Evolutionary conservation across 2,888 invertebrate genomes (phyloP).

Genomic region (Synanthedon tipuliformis): DNA sequence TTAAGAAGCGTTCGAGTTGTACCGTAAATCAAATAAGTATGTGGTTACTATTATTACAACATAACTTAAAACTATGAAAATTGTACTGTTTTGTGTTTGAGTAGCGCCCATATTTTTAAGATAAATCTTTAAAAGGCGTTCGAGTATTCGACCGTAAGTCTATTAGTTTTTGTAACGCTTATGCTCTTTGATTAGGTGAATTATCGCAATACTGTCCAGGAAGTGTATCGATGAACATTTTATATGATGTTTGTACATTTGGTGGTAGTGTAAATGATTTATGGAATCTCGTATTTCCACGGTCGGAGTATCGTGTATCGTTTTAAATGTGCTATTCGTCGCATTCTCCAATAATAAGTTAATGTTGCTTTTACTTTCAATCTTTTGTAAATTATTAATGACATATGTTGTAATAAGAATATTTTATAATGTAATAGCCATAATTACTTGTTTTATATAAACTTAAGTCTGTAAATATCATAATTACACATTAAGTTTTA

Average conservation of each 20-base stretch:
- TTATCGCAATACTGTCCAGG: constrained; percentile 7
- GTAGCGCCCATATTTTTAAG: too few species aligned
- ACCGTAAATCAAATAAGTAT: too few species aligned
- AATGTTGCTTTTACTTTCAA: constrained; percentile 63
- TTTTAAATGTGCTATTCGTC: constrained; percentile 49
- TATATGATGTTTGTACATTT: constrained; percentile 52
- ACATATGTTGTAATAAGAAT: constrained; percentile 67
- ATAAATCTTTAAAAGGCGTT: too few species aligned
- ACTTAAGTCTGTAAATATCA: constrained; percentile 68
- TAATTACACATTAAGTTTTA: constrained; percentile 71
- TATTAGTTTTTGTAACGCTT: background rate
- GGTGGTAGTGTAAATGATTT: constrained; percentile 51
- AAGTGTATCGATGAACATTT: constrained; percentile 54
- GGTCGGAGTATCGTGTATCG: constrained; percentile 30
- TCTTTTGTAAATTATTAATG: constrained; percentile 66
- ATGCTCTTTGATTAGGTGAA: constrained; percentile 11
- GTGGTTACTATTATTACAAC: too few species aligned
- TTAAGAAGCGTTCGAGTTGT: too few species aligned
- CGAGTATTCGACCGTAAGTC: too few species aligned
- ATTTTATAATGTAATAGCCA: constrained; percentile 56
- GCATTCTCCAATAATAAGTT: constrained; percentile 57
- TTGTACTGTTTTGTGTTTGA: too few species aligned
- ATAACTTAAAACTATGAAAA: too few species aligned
- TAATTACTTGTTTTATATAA: constrained; percentile 70
- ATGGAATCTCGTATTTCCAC: constrained; percentile 66